Percentiles rank a stretch among this genome's conserved stretches.
Evolutionary conservation across 53 echinoderm and acorn worm genomes (phyloP).

Genomic region (Antedon mediterranea): DNA sequence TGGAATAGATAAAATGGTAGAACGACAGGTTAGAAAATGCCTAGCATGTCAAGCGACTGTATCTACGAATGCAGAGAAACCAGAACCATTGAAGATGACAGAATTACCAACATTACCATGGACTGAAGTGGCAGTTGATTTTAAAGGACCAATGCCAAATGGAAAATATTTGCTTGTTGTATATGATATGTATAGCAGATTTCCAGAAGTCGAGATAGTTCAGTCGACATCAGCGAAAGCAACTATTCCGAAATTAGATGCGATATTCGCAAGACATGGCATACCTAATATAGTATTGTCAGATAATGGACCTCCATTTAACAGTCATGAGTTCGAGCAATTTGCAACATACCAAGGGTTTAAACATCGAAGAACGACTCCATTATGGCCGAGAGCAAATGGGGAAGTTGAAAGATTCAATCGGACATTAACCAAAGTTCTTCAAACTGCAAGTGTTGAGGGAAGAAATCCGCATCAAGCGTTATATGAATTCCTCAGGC

Average conservation of each 20-base stretch:
- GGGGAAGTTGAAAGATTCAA: slow-evolving; percentile 6
- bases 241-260: not conserved
- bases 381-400: not conserved
- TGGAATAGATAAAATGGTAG: no score
- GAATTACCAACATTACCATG: no score
- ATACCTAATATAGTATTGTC: not conserved
- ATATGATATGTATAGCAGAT: slow-evolving; percentile 17
- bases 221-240: not conserved
- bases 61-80: no score
- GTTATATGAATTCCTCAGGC: slow-evolving; percentile 15
- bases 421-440: slow-evolving; percentile 16
- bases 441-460: slow-evolving; percentile 6
- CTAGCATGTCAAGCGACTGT: no score
- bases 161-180: slow-evolving; percentile 5
- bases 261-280: not conserved
- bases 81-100: no score
- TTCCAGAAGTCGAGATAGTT: slow-evolving; percentile 16
- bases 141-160: slow-evolving; percentile 12
- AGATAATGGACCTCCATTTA: not conserved
- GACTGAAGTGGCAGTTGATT: not conserved
- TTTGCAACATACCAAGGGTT: not conserved
- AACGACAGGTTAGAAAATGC: no score
- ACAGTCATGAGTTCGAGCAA: not conserved
- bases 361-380: not conserved
- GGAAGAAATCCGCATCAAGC: slow-evolving; percentile 17